phyloP scores from a whole-genome alignment of 2,888 invertebrate genomes.

The Lordiphosa andalusiaca region DNA sequence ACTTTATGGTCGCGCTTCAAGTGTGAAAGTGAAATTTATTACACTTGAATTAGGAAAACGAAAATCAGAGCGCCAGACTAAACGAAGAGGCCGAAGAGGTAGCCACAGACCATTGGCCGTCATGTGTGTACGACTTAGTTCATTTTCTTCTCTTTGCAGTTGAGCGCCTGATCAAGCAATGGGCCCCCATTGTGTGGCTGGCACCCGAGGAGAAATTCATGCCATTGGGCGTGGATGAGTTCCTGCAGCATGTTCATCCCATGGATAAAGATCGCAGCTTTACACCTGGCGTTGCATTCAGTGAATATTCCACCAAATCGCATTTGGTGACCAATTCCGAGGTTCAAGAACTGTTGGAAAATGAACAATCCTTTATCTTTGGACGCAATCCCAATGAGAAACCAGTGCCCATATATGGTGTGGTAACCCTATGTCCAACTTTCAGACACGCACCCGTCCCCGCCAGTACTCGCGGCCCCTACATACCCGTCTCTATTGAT shows the following conservation, averaged over 20 bases:
- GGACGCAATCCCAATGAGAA: constrained; percentile 82
- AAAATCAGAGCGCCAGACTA: constrained; percentile 51
- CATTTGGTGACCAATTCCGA: constrained; percentile 81
- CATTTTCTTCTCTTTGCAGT: constrained; percentile 53
- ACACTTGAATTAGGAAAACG: constrained; percentile 51
- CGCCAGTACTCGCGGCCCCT: constrained; percentile 70
- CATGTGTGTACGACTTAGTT: constrained; percentile 41
- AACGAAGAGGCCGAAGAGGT: not conserved
- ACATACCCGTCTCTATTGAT: constrained; percentile 77
- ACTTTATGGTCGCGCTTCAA: constrained; percentile 44
- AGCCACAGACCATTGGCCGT: constrained; percentile 1
- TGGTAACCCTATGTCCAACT: constrained; percentile 81
- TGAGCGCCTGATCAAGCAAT: constrained; percentile 82
- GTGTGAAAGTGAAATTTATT: constrained; percentile 74
- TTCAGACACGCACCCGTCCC: constrained; percentile 12
- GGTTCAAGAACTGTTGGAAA: constrained; percentile 77
- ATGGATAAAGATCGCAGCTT: constrained; percentile 75
- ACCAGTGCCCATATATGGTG: constrained; percentile 83
- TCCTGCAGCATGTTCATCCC: constrained; percentile 82
- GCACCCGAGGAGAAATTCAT: constrained; percentile 85
- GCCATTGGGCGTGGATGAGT: constrained; percentile 84
- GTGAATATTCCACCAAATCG: constrained; percentile 79
- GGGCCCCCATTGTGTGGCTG: constrained; percentile 86
- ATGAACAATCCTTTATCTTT: constrained; percentile 82
- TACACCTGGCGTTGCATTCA: constrained; percentile 68